Base-by-base conservation (phyloP, 2,797 vertebrate genomes). In the Acrossocheilus fasciatus region DNA sequence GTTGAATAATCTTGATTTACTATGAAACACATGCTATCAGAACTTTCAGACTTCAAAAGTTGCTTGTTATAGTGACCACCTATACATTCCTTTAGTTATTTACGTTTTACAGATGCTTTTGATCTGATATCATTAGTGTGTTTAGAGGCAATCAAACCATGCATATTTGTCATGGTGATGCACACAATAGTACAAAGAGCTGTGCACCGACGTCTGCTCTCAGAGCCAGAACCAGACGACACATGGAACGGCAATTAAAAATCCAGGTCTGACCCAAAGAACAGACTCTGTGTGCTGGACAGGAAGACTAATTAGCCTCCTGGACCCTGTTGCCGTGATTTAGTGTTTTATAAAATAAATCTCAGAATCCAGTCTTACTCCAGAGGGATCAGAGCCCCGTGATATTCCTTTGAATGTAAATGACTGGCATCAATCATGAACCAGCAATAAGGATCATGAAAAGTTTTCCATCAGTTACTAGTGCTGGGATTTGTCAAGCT, bases 391-490 rank as follows among this genome's bases (percentile, higher is more conserved):
- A 1, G 81, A 82, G 47, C 50, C 14, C 4, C 36, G 14, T 66
- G 82, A 36, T 64, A 57, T 74, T 74, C n/a, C 17, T 59, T 62
- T 73, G 82, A 83, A 74, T 59, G 14, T 11, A 83, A 74, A 83
- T 47, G 54, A 73, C 68, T 72, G 47, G 50, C 68, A 83, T 83
- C 41, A 83, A 83, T 83, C 82, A 59, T 18, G 81, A 59, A 43
- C n/a, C 45, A 45, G 52, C n/a, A 59, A 23, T 75, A 62, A 45
- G 39, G 4, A 59, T 83, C 57, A 83, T n/a, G n/a, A 75, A 62
- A 69, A 52, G 68, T 54, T 64, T 74, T 83, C 72, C 70, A 47
- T 73, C 39, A 47, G 39, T 79, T 50, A 17, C 8, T 54, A 20
- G 41, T 4, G 12, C 52, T 64, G 82, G 70, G 14, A 59, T 74